Conservation (phyloP, 2,797 vertebrate genomes). For the Oryzias sinensis region DNA sequence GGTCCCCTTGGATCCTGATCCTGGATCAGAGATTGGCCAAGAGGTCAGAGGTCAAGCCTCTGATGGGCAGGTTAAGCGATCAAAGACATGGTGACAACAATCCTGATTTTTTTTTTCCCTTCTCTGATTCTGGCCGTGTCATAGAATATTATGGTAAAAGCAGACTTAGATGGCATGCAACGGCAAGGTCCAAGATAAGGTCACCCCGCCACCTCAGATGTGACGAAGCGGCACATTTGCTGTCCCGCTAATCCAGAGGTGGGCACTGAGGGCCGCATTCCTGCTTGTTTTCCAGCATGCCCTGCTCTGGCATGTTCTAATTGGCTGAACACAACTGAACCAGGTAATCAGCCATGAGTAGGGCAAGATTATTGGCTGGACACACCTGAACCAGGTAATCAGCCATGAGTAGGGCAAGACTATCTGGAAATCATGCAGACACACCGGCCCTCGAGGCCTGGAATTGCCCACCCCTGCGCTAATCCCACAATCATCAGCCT, state of each 20-base stretch:
- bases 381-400: too few species aligned
- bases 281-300: too few species aligned
- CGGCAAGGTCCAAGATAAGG: slow-evolving; percentile 14
- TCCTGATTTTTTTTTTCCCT: slow-evolving; percentile 16
- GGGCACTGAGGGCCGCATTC: too few species aligned
- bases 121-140: neutral
- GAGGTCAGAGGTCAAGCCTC: slow-evolving; percentile 56
- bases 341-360: too few species aligned
- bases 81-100: slow-evolving; percentile 37
- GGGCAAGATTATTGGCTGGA: too few species aligned
- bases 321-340: too few species aligned
- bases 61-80: slow-evolving; percentile 31
- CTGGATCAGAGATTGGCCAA: slow-evolving; percentile 33
- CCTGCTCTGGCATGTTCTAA: too few species aligned
- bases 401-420: too few species aligned
- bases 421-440: too few species aligned
- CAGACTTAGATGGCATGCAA: neutral
- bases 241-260: slow-evolving; percentile 61
- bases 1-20: slow-evolving; percentile 23
- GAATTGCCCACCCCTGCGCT: too few species aligned
- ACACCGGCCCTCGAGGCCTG: too few species aligned
- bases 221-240: slow-evolving; percentile 31
- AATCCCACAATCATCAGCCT: slow-evolving; percentile 49
- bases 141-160: slow-evolving; percentile 9
- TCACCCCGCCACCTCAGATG: slow-evolving; percentile 29